Conservation (phyloP, 1,140 invertebrate genomes). For the Temnothorax nylanderi region DNA sequence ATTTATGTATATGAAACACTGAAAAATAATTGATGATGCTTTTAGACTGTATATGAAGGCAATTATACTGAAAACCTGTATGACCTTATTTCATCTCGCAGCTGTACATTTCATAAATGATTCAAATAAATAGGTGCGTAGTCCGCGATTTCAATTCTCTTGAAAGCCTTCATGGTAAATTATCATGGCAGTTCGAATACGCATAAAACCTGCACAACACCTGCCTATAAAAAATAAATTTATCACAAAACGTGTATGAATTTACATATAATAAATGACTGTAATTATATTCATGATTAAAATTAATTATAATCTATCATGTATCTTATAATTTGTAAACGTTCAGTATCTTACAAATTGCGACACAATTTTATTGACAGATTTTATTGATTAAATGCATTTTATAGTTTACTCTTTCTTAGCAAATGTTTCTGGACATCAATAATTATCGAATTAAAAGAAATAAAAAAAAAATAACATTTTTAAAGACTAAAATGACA, state of each 20-base stretch:
- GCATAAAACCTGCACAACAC: constrained; percentile 7
- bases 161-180: constrained; percentile 34
- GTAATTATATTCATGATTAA: neutral
- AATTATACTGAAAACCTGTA: neutral
- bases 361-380: no score
- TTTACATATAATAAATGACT: neutral
- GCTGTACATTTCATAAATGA: constrained; percentile 28
- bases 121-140: neutral
- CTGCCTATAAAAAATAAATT: neutral
- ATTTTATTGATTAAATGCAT: neutral
- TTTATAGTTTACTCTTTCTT: neutral
- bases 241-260: neutral
- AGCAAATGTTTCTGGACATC: neutral
- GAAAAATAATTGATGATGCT: neutral
- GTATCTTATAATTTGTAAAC: neutral
- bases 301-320: neutral
- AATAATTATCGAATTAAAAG: neutral
- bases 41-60: neutral
- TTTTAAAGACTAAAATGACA: neutral
- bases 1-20: neutral
- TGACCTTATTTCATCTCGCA: constrained; percentile 29
- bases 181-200: neutral
- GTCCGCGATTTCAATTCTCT: constrained; percentile 41
- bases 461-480: neutral
- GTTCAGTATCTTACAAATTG: neutral